Evolutionary conservation across 2,797 vertebrate genomes (phyloP), one percentile per base, ranked within the genome.

Genomic region (Argentina silus): DNA sequence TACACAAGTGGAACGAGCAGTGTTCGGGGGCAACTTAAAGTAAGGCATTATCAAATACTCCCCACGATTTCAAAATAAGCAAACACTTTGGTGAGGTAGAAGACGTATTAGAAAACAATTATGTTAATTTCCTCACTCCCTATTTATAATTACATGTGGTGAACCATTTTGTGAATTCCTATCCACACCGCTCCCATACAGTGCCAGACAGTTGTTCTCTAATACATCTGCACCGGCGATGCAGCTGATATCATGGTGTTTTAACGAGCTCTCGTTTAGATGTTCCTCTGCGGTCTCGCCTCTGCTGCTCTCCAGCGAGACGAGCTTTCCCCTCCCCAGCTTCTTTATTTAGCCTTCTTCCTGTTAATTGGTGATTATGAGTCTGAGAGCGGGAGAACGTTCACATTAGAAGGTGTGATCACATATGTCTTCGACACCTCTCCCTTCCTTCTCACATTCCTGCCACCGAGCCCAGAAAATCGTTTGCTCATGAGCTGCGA

Each of bases 291-390:
- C 36, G 17, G 69, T 76, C 23, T 66, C n/a, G 17, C 74, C 36
- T 5, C 65, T 44, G 36, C 10, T 2, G 14, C 45, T 60, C 51
- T 11, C 53, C 53, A 48, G 27, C 3, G 27, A n/a, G 47, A 17
- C 47, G 66, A 51, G 44, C n/a, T 1, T 36, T 36, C 27, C 4
- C 4, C 27, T 36, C 4, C 50, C 11, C 42, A 44, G 23, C 27
- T 45, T 64, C 87, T 86, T 85, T 88, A 88, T 92, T 89, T 88
- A 89, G 84, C 81, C 62, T 65, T 0, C 6, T 74, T 78, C 71
- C 76, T 82, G 88, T 84, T 93, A 93, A 93, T 93, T 92, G 90
- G 86, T 72, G 76, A 87, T 86, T 84, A 91, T 36, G 79, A 91
- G 50, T 87, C 72, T 70, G 75, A 72, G 70, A 73, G 81, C 82